A percentile compares a stretch with the other conserved stretches of the same genome.
phyloP scores from a whole-genome alignment of 2,888 invertebrate genomes.

The Copidosoma aretas region DNA sequence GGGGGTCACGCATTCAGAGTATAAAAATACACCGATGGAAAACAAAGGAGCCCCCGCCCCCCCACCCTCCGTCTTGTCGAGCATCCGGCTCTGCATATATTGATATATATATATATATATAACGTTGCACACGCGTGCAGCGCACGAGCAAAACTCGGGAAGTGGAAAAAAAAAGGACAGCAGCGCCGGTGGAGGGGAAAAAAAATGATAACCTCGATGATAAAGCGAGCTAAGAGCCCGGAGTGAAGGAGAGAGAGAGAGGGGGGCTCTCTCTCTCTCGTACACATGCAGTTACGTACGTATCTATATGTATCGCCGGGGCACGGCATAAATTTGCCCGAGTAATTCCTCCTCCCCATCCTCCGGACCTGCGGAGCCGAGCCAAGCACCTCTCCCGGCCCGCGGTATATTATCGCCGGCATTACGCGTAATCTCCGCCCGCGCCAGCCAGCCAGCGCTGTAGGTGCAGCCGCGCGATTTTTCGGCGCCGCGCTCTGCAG shows the following conservation, averaged over 20 bases:
- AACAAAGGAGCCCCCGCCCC: not conserved
- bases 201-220: conserved; percentile 23
- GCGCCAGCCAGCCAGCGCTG: too few species aligned
- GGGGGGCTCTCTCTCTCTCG: conserved; percentile 1
- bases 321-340: conserved; percentile 21
- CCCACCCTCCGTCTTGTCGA: too few species aligned
- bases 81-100: too few species aligned
- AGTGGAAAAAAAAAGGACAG: not conserved
- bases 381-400: not conserved
- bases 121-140: too few species aligned
- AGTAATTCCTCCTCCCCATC: conserved; percentile 5
- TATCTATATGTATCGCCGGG: too few species aligned
- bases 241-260: not conserved
- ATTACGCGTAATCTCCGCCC: conserved; percentile 22
- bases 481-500: not conserved
- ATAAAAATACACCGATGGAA: not conserved
- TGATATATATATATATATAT: too few species aligned
- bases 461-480: not conserved
- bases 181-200: not conserved
- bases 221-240: conserved; percentile 15
- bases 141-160: too few species aligned
- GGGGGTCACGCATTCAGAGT: not conserved
- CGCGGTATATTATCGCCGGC: conserved; percentile 5
- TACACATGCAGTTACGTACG: not conserved
- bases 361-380: not conserved